These are phyloP conservation scores for Coracias cyanogaster DNA, from an alignment of 2,797 vertebrate species.

Conservation along the genomic window DNA sequence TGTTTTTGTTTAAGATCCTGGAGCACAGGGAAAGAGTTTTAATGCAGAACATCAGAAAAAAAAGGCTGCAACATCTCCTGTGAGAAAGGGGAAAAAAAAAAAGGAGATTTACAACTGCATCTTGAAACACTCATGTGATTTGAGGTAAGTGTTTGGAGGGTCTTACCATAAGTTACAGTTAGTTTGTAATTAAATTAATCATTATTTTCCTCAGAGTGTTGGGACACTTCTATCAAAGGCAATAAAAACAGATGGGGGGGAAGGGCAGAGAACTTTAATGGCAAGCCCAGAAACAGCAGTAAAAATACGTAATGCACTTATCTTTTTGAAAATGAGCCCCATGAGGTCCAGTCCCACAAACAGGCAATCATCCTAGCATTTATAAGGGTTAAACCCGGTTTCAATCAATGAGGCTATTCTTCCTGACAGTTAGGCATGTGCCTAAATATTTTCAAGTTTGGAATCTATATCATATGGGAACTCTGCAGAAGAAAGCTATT, in stretches of 20 bases:
- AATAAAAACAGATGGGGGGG: neutral
- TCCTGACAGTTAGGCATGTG: neutral
- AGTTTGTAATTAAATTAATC: conserved; percentile 44
- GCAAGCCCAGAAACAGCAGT: neutral
- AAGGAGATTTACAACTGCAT: conserved; percentile 39
- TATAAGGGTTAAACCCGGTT: neutral
- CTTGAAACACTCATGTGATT: conserved; percentile 56
- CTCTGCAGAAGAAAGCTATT: neutral
- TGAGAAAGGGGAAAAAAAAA: neutral
- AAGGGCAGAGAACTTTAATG: neutral
- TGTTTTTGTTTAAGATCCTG: conserved; percentile 74
- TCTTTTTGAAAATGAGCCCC: conserved; percentile 15
- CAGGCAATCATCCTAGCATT: neutral
- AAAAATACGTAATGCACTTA: neutral
- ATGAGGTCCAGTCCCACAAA: neutral
- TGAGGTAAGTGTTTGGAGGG: conserved; percentile 74
- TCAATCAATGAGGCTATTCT: conserved; percentile 29
- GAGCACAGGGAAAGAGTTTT: conserved; percentile 66
- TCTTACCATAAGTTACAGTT: neutral
- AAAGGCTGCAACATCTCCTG: conserved; percentile 39
- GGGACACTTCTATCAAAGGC: neutral
- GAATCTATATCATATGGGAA: neutral
- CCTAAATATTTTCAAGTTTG: conserved; percentile 17
- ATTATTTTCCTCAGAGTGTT: neutral
- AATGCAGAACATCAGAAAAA: conserved; percentile 59